These are phyloP conservation scores for Leptinotarsa defecta DNA, from an alignment of 1,140 invertebrate genomes.

Conservation along the genomic window DNA sequence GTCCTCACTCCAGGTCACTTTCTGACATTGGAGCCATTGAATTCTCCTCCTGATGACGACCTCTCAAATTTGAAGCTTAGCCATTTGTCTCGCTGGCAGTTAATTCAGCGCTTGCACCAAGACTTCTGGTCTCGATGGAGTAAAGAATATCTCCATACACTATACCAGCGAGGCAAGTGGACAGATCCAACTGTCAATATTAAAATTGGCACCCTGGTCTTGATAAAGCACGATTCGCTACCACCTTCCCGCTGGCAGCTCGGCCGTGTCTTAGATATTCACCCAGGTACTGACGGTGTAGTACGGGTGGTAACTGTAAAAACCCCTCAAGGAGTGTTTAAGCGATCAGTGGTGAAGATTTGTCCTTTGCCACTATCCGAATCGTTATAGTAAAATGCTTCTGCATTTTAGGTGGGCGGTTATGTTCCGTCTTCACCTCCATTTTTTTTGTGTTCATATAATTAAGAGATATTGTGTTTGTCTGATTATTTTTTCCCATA, in stretches of 20 bases:
- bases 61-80: slow-evolving; percentile 13
- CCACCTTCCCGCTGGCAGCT: slow-evolving; percentile 43
- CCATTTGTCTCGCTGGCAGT: slow-evolving; percentile 16
- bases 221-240: slow-evolving; percentile 34
- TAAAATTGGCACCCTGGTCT: slow-evolving; percentile 11
- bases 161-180: slow-evolving; percentile 35
- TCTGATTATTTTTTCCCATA: no score
- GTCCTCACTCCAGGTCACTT: neutral
- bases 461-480: no score
- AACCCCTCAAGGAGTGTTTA: slow-evolving; percentile 13
- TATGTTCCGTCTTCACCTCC: neutral
- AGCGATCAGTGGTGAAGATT: slow-evolving; percentile 14
- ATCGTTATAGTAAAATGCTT: slow-evolving; percentile 3
- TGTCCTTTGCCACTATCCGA: slow-evolving; percentile 20
- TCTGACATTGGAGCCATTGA: neutral
- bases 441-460: neutral
- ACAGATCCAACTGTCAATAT: neutral
- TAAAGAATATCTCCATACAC: slow-evolving; percentile 37
- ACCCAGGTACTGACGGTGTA: slow-evolving; percentile 47
- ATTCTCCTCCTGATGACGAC: slow-evolving; percentile 12
- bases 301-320: slow-evolving; percentile 19
- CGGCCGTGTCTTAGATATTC: slow-evolving; percentile 47
- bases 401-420: slow-evolving; percentile 14
- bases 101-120: slow-evolving; percentile 26
- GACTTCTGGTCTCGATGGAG: slow-evolving; percentile 39